Conservation (phyloP, 2,113 vertebrate genomes). For the Casuarius casuarius region DNA sequence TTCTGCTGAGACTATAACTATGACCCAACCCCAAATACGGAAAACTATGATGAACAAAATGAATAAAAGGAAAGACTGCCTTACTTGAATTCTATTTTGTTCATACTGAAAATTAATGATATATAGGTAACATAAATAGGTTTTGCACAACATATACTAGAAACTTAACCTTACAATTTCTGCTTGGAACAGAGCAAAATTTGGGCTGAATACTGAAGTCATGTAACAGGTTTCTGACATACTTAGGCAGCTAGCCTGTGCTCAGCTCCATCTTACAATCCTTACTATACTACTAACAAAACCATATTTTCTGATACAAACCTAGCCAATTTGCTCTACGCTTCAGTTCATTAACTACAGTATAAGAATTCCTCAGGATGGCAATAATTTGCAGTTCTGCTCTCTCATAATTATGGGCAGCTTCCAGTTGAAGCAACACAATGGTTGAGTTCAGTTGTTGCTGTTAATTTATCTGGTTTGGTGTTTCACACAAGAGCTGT, state of each 20-base stretch:
- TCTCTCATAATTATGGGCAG: background rate
- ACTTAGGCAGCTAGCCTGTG: background rate
- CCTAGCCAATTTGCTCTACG: fast-evolving
- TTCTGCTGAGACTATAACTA: background rate
- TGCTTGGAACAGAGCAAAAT: background rate
- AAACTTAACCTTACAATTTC: background rate
- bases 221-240: background rate
- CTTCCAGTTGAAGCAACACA: background rate
- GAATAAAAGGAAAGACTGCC: background rate
- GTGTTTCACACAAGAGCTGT: too few species aligned
- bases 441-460: background rate
- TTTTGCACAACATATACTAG: background rate
- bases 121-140: background rate
- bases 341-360: background rate
- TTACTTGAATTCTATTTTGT: background rate
- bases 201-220: background rate
- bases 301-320: background rate
- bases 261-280: background rate
- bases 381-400: background rate
- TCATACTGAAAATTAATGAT: background rate
- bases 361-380: background rate
- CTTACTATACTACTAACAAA: background rate
- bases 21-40: background rate
- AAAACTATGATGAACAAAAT: background rate
- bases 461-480: background rate